These are phyloP conservation scores for Zapornia atra DNA, from an alignment of 2,113 vertebrate species.

Conservation along the genomic window DNA sequence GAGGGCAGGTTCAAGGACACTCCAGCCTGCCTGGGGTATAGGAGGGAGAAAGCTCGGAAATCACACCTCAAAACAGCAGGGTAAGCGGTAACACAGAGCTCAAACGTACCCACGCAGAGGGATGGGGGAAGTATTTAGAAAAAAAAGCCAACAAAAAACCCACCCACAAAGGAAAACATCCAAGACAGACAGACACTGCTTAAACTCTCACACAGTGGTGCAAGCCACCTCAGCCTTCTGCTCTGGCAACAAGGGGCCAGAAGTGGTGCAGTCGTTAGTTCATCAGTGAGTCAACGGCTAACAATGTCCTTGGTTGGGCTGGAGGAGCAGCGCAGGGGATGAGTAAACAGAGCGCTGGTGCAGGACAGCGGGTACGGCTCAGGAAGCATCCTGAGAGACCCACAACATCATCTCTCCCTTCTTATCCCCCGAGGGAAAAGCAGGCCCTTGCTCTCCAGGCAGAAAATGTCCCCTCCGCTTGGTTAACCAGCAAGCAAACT, in stretches of 20 bases:
- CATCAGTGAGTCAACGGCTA: not conserved
- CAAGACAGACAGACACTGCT: not conserved
- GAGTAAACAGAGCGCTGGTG: not conserved
- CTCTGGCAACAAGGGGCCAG: not conserved
- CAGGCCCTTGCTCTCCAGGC: not conserved
- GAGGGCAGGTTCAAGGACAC: slow-evolving; percentile 78
- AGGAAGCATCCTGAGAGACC: not conserved
- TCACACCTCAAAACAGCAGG: not conserved
- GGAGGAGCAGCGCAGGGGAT: not conserved
- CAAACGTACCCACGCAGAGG: not conserved
- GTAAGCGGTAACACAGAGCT: not conserved
- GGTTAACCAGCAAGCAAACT: not conserved
- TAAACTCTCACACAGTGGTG: not conserved
- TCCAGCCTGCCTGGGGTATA: slow-evolving; percentile 10
- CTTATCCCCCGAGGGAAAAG: not conserved
- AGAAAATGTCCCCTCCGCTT: not conserved
- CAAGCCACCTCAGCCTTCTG: not conserved
- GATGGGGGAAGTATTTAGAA: not conserved
- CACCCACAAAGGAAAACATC: not conserved
- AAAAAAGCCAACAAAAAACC: not conserved
- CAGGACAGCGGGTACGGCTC: not conserved
- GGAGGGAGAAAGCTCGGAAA: not conserved
- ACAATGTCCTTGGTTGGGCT: not conserved
- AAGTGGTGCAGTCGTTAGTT: fast-evolving
- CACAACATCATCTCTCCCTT: not conserved